A percentile compares a stretch with the other conserved stretches of the same genome.
These are phyloP conservation scores for Drosophila limbata DNA, from an alignment of 2,888 invertebrate species.

Conservation along the genomic window DNA sequence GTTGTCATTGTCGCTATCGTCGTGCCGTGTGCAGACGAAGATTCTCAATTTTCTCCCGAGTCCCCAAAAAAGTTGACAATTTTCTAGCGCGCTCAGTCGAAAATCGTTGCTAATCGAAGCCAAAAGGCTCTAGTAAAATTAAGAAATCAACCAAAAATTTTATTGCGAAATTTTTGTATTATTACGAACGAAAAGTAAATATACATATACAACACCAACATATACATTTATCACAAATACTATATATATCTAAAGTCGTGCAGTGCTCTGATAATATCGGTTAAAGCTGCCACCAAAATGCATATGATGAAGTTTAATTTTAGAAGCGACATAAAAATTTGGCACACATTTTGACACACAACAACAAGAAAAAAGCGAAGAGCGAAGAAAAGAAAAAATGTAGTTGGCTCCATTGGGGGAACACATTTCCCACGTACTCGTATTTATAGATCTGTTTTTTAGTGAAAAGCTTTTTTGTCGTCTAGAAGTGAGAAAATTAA, in stretches of 20 bases:
- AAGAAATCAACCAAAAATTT: constrained; percentile 50
- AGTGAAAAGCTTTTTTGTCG: constrained; percentile 37
- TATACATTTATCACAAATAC: constrained; percentile 17
- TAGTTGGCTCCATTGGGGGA: constrained; percentile 64
- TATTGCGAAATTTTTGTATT: constrained; percentile 64
- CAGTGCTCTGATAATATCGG: constrained; percentile 61
- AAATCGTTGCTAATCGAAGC: constrained; percentile 82
- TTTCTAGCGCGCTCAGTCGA: constrained; percentile 76
- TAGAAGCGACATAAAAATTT: constrained; percentile 67
- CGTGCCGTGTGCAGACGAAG: constrained; percentile 76
- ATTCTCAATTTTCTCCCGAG: constrained; percentile 32
- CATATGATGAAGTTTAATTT: constrained; percentile 68
- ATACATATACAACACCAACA: constrained; percentile 22
- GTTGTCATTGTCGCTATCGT: constrained; percentile 51
- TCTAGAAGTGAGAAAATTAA: constrained; percentile 12
- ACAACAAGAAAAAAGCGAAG: constrained; percentile 27
- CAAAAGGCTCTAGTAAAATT: constrained; percentile 75
- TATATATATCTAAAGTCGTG: constrained; percentile 34
- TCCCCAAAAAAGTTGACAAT: constrained; percentile 60
- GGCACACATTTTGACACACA: constrained; percentile 64
- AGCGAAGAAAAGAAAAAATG: constrained; percentile 34
- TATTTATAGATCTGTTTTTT: constrained; percentile 70
- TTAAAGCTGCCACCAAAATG: constrained; percentile 53
- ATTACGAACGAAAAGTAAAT: constrained; percentile 82
- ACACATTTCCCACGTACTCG: constrained; percentile 52